phyloP scores from a whole-genome alignment of 2,113 vertebrate species.

The Chelonoidis abingdonii region DNA sequence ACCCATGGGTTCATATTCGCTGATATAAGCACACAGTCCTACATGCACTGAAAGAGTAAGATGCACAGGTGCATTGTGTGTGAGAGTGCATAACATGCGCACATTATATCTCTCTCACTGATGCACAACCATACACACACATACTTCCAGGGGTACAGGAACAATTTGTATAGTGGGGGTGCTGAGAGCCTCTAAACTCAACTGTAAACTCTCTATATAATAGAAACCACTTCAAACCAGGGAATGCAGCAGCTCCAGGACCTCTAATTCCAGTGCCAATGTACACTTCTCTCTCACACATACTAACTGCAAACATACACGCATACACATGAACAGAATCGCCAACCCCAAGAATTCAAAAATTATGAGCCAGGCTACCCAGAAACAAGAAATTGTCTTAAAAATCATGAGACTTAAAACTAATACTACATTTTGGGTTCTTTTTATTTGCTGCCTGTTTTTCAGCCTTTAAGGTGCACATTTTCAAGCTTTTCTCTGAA shows the following conservation, averaged over 20 bases:
- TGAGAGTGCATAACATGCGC: no score
- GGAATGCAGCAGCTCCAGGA: no score
- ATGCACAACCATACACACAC: background rate
- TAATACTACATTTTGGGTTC: background rate
- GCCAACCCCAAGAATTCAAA: background rate
- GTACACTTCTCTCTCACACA: background rate
- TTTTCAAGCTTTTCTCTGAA: conserved; percentile 11
- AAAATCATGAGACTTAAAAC: background rate
- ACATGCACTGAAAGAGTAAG: background rate
- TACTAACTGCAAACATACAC: background rate
- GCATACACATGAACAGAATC: background rate
- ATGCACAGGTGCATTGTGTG: background rate
- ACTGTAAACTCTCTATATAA: no score
- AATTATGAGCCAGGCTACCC: background rate
- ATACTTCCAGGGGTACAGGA: background rate
- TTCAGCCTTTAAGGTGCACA: background rate
- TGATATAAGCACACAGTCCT: fast-evolving
- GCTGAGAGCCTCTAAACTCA: no score
- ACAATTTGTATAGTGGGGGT: background rate
- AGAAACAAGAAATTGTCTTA: background rate
- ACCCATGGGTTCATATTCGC: background rate
- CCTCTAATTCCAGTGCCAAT: no score
- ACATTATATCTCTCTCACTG: fast-evolving
- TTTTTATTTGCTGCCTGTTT: background rate
- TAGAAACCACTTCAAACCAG: no score